Base-by-base conservation (phyloP, 2,888 invertebrate species). In the Meiosimyza platycephala region DNA sequence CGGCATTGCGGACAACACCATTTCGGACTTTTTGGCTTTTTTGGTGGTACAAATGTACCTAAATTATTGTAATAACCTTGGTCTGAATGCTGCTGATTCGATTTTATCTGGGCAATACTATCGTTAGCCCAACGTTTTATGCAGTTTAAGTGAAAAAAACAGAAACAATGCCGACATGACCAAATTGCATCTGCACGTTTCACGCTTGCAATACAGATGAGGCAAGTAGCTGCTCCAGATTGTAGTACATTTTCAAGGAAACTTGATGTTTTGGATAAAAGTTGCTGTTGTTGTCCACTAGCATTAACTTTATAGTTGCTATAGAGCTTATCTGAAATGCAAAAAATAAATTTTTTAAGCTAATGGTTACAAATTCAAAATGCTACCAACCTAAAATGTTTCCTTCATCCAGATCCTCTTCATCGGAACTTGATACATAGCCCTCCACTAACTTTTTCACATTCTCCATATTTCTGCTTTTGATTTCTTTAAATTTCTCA, bases 61-160 rank as follows among this genome's bases (percentile, higher is more conserved):
- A 84, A 77, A 51, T 86, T 82, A 76, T 84, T 86, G 65, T 86
- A 87, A 70, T 87, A 84, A 6, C 86, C 85, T 50, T 88, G 88
- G 40, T 88, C 89, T 70, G 89, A 90, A 15, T 89, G 88, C 68
- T 89, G 89, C 75, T 89, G 90, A 15, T 89, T 88, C 62, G 88
- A 88, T 79, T 90, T 92, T 80, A 93, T 91, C 78, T 93, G 90
- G 73, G 89, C 91, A 68, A 96, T 90, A 79, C 94, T 95, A 83
- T 98, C 97, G 80, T 93, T 94, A 0, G 95, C 93, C 98, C 98
- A 98, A 82, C 95, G 92, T 85, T 95, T 95, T 76, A 97, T 94
- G 83, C 98, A 98, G 62, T 90, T 89, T 51, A 98, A 88, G 87
- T 98, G 98, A 82, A 97, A 93, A 82, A 93, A 93, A 63, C 94